These are phyloP conservation scores for Channa striata DNA, from an alignment of 2,797 vertebrate genomes.

Conservation along the genomic window DNA sequence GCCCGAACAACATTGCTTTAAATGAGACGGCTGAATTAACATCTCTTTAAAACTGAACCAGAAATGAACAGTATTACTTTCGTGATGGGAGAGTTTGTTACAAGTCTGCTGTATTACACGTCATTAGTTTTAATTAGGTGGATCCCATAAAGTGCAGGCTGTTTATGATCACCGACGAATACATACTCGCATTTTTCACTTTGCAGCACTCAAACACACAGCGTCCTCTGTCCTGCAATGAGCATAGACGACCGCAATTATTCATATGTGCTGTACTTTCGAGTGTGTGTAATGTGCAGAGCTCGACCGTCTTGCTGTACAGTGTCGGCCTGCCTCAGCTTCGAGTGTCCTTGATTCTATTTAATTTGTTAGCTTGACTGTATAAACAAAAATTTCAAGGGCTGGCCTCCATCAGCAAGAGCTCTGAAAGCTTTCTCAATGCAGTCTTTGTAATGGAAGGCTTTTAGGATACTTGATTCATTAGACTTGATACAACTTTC, in stretches of 20 bases:
- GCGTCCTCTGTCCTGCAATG: not conserved
- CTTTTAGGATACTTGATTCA: constrained; percentile 50
- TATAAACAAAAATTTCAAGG: constrained; percentile 52
- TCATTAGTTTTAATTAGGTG: too few relatives aligned
- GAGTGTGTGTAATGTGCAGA: not conserved
- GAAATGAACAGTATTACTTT: too few relatives aligned
- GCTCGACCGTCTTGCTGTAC: not conserved
- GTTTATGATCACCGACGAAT: too few relatives aligned
- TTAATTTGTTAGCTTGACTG: constrained; percentile 49
- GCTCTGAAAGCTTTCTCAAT: constrained; percentile 40
- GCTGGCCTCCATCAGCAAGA: constrained; percentile 30
- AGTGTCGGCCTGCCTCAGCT: not conserved
- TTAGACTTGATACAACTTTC: constrained; percentile 40
- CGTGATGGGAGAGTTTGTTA: too few relatives aligned
- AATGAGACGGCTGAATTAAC: too few relatives aligned
- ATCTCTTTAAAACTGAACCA: too few relatives aligned
- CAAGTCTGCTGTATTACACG: too few relatives aligned
- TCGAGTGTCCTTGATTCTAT: constrained; percentile 36
- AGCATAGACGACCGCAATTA: constrained; percentile 1
- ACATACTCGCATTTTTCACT: not conserved
- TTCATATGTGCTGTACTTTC: not conserved
- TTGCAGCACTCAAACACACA: not conserved
- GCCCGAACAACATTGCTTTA: too few relatives aligned
- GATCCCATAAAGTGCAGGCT: too few relatives aligned
- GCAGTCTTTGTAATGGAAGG: constrained; percentile 37